phyloP scores from a whole-genome alignment of 2,888 invertebrate species.

The Tinea pellionella region DNA sequence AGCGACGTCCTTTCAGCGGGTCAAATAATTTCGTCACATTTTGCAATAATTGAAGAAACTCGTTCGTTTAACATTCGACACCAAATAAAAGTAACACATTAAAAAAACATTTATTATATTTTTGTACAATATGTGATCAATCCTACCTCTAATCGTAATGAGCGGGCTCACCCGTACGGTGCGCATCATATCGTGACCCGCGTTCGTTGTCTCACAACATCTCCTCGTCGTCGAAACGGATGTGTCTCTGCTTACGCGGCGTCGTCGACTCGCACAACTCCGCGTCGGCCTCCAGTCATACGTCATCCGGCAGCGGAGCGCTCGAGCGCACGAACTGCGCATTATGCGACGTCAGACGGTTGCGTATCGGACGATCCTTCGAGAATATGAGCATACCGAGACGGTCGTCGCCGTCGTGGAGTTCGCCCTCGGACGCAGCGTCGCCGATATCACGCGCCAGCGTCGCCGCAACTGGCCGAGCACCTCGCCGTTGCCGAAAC shows the following conservation, averaged over 20 bases:
- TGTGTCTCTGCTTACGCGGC: neutral
- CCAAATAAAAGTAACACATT: too few species aligned
- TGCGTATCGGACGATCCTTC: too few species aligned
- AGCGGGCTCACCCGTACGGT: too few species aligned
- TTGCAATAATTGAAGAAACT: too few species aligned
- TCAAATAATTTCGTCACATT: too few species aligned
- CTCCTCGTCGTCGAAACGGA: neutral
- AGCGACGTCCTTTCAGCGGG: too few species aligned
- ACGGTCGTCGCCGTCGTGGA: conserved; percentile 89
- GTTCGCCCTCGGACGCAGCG: conserved; percentile 82
- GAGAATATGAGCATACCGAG: conserved; percentile 86
- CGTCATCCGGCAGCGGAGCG: neutral
- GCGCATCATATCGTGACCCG: too few species aligned
- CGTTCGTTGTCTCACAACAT: neutral
- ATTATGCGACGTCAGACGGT: too few species aligned
- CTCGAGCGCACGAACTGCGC: neutral
- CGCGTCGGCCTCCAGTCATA: conserved; percentile 32
- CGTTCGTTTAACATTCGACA: too few species aligned
- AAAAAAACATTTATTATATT: too few species aligned
- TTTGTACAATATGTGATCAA: too few species aligned
- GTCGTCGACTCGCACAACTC: conserved; percentile 14
- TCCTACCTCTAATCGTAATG: too few species aligned
- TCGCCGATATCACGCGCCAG: conserved; percentile 82
- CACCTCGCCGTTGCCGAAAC: conserved; percentile 96
- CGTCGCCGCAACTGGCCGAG: conserved; percentile 85